Evolutionary conservation across 2,888 invertebrate genomes (phyloP).

Genomic region (Capitulum mitella): DNA sequence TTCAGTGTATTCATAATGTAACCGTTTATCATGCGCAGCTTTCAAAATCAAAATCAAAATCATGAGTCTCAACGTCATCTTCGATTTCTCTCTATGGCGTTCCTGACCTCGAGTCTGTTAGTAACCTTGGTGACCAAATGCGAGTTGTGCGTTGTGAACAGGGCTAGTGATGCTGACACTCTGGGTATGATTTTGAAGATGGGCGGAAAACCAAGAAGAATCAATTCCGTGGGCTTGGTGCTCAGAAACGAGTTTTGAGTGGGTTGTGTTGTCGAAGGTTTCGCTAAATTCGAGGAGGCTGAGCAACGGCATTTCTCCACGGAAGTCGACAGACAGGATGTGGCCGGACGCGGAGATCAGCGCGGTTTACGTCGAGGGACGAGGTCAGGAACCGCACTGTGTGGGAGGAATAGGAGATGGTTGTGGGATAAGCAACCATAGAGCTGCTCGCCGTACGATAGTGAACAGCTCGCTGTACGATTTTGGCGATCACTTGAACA

Average conservation of each 20-base stretch:
- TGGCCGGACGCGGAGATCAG: neutral
- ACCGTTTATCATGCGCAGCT: too few species aligned
- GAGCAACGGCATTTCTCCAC: neutral
- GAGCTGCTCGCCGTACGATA: too few species aligned
- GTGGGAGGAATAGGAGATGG: neutral
- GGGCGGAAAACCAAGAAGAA: neutral
- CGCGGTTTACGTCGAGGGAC: too few species aligned
- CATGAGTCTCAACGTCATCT: too few species aligned
- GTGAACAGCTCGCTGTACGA: neutral
- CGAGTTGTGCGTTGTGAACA: too few species aligned
- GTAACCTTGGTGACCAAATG: neutral
- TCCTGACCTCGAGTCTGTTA: neutral
- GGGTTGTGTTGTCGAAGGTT: neutral
- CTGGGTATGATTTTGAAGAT: too few species aligned
- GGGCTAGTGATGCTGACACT: too few species aligned
- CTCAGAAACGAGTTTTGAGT: neutral
- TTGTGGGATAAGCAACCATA: neutral
- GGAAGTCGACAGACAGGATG: neutral
- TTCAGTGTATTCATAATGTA: too few species aligned
- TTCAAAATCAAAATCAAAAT: too few species aligned
- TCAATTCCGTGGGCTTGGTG: neutral
- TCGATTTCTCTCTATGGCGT: too few species aligned
- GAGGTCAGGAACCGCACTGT: neutral
- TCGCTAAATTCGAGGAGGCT: neutral
- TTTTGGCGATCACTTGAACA: neutral